Conservation (phyloP, 2,797 vertebrate species). For the Champsocephalus esox region DNA sequence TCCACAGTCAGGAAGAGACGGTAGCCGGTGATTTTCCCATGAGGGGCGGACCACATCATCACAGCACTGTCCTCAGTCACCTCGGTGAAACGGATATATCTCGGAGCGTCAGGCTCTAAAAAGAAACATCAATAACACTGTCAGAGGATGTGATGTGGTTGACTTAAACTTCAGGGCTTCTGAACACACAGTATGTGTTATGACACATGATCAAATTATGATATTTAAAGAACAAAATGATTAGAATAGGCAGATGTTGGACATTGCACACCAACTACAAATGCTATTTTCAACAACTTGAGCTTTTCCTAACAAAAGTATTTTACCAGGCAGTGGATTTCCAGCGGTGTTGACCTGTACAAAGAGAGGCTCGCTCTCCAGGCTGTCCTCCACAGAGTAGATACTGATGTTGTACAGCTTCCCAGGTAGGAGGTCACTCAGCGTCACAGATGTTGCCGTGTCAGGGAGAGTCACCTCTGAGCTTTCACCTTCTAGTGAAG, state of each 20-base stretch:
- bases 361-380: constrained; percentile 93
- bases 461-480: constrained; percentile 95
- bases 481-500: constrained; percentile 94
- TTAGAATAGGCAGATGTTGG: constrained; percentile 1
- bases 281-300: neutral
- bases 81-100: no score
- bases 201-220: neutral
- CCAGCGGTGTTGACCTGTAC: constrained; percentile 94
- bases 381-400: constrained; percentile 94
- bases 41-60: no score
- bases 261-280: neutral
- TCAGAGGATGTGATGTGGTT: constrained; percentile 15
- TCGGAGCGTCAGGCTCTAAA: constrained; percentile 74
- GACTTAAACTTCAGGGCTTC: no score
- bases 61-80: no score
- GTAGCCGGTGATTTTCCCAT: no score
- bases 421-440: constrained; percentile 94
- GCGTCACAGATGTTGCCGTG: constrained; percentile 93
- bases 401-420: constrained; percentile 97
- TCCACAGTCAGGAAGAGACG: no score
- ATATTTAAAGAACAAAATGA: neutral
- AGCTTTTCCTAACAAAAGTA: neutral
- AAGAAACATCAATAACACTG: neutral
- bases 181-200: no score
- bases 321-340: constrained; percentile 87